Evolutionary conservation across 2,888 invertebrate species (phyloP).

Genomic region (Callyntrura guangdongensis): DNA sequence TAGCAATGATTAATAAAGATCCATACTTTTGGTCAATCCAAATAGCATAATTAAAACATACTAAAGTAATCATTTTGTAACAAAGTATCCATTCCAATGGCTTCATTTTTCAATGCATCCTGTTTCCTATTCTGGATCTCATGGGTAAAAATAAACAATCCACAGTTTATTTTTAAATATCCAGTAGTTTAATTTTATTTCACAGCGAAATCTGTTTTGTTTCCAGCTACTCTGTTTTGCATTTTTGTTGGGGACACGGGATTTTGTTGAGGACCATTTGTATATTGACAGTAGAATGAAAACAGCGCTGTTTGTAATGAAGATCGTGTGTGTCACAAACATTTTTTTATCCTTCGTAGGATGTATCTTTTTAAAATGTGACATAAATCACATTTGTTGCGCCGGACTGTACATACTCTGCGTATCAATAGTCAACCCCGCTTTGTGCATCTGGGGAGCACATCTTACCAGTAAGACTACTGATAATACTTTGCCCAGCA

Average conservation of each 20-base stretch:
- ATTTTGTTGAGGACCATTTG: background rate
- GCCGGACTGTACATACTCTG: constrained; percentile 28
- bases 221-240: constrained; percentile 33
- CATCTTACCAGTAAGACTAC: background rate
- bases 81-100: background rate
- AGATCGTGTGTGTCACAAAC: background rate
- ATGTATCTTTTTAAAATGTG: constrained; percentile 60
- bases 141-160: constrained; percentile 23
- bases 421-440: constrained; percentile 3
- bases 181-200: no score
- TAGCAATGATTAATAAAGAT: no score
- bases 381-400: constrained; percentile 40
- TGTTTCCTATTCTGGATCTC: constrained; percentile 51
- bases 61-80: no score
- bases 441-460: constrained; percentile 19
- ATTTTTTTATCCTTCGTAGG: constrained; percentile 36
- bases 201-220: background rate
- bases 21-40: no score
- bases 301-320: background rate
- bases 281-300: background rate
- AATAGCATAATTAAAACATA: no score
- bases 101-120: constrained; percentile 54
- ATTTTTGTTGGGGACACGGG: background rate
- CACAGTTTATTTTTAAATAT: background rate
- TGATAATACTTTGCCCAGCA: no score